Evolutionary conservation across 37 sponge, comb jelly and placozoan genomes (phyloP).

Genomic region (Agelas oroides): DNA sequence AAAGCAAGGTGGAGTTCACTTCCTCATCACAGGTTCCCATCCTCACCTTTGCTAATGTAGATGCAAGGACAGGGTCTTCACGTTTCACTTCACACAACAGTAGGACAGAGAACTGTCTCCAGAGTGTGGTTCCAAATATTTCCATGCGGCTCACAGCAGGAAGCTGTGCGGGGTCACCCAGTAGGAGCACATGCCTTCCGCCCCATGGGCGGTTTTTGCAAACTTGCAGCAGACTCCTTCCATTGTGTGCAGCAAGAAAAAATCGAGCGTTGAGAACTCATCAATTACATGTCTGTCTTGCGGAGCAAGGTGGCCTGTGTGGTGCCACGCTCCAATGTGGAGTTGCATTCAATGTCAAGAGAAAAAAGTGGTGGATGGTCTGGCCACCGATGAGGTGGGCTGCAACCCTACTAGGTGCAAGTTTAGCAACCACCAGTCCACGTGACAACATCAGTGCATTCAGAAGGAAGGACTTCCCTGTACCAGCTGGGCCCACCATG

Average conservation of each 20-base stretch:
- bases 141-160: neutral
- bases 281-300: constrained; percentile 21
- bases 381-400: constrained; percentile 19
- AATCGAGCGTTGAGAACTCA: constrained; percentile 32
- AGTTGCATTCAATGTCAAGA: constrained; percentile 16
- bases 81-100: constrained; percentile 1
- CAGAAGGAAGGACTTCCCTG: constrained; percentile 22
- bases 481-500: constrained; percentile 20
- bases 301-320: constrained; percentile 3
- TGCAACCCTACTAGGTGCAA: constrained; percentile 32
- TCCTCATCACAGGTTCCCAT: neutral
- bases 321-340: constrained; percentile 17
- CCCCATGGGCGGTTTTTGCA: neutral
- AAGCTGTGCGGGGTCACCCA: constrained; percentile 29
- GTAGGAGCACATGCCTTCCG: constrained; percentile 15
- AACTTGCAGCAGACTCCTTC: too few relatives aligned
- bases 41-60: neutral
- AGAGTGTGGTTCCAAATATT: constrained; percentile 10
- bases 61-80: neutral
- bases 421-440: constrained; percentile 15
- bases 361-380: constrained; percentile 24
- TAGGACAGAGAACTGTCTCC: neutral
- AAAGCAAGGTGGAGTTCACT: neutral
- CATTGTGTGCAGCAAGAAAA: neutral
- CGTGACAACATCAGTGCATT: neutral